Evolutionary conservation across 2,888 invertebrate genomes (phyloP), one percentile per base, ranked within the genome.

Genomic region (Trachelus stipa): DNA sequence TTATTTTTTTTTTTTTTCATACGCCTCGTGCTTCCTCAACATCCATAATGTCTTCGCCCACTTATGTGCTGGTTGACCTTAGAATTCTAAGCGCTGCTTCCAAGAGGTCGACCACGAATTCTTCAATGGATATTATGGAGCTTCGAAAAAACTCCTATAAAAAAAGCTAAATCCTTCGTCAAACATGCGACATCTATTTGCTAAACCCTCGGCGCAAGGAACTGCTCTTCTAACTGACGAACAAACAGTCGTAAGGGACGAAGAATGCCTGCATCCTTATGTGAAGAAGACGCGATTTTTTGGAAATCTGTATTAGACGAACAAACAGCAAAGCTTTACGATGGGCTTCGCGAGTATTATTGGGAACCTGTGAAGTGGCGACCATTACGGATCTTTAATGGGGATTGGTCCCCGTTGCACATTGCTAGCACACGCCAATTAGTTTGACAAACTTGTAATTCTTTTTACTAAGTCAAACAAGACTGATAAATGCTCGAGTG

Each of bases 111-210:
- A 23, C 9, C 56, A 23, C 23, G 23, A 56, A 56, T 56, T 56
- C 9, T 56, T 56, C 6, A 56, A 56, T 56, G 23, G 56, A 23
- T 23, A 23, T 71, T 34, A 78, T 78, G 76, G 79, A 80, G 73
- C 31, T 77, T 79, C 75, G 82, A 84, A 85, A 56, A 84, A 82
- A 81, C 85, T 77, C 85, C 81, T 81, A 82, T 84, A 86, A 85
- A 86, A 82, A 86, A 85, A 68, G 79, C 80, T 83, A 87, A 88
- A 84, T 84, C 85, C 83, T 88, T 84, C 75, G 78, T 77, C 84
- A 89, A 89, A 89, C 84, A 88, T 56, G 81, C 81, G 86, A 88
- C 85, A 86, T 84, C 80, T 84, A 85, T 86, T 83, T 86, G 86
- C 87, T 86, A 82, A 83, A 31, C 83, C 77, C 76, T 79, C 78